Base-by-base conservation (phyloP, 1,140 invertebrate genomes). In the Leptinotarsa texana region DNA sequence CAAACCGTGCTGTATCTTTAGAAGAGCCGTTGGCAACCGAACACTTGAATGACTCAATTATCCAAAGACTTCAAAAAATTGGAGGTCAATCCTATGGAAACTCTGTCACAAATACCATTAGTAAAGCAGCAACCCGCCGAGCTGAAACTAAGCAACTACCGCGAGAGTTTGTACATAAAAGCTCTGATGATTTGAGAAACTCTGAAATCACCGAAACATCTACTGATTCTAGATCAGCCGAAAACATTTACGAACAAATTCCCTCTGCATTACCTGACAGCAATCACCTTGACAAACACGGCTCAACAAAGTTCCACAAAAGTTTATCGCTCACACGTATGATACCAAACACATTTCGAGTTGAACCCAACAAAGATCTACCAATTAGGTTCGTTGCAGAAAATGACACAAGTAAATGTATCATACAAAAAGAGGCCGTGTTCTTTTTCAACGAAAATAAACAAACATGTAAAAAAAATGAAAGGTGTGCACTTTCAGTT, bases 51-150 rank as follows among this genome's bases (percentile, higher is more conserved):
- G 24, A 47, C 4, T 24, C n/a, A 61, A 78, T 82, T 42, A 80
- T 82, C 13, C 74, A 80, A 15, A 78, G 79, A 57, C 67, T 82
- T 24, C 79, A 80, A 61, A 79, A 78, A 74, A 62, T 81, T 2
- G 81, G 82, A n/a, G 80, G 79, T 13, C 77, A 80, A 47, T 71
- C 74, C 6, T 79, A 80, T 71, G 21, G 49, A 24, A 62, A 61
- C 6, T 18, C 49, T 17, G 15, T 18, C 13, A 62, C 27, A n/a
- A 51, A 24, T 22, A 42, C 51, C 13, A 49, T 69, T 4, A 69
- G 49, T 69, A 48, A 69, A 69, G 51, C 18, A 51, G 42, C 42
- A 18, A 18, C 18, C 4, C 63, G 21, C 0, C 3, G 63, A 66
- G 33, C 13, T 57, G 51, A 18, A n/a, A 49, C 22, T 11, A 42